Evolutionary conservation across 2,797 vertebrate genomes (phyloP), one percentile per base, ranked within the genome.

Genomic region (Molossus molossus): DNA sequence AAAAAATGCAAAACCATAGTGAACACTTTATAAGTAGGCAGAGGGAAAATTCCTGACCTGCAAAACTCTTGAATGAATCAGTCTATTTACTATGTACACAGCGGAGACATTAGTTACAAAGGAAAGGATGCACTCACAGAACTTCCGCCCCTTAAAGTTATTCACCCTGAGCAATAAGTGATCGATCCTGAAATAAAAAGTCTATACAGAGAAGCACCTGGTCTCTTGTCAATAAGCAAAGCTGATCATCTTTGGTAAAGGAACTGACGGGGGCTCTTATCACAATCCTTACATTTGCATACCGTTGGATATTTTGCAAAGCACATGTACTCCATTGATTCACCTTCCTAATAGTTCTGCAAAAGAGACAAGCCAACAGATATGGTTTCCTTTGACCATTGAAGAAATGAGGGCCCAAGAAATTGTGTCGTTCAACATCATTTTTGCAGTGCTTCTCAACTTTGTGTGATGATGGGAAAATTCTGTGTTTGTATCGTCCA

Each of bases 1-100:
- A 89, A 90, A 25, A 79, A 90, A n/a, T 48, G 29, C 67, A 95
- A 95, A 87, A 67, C 75, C 82, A 70, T 50, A 97, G 55, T 18
- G 58, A 90, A 65, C 77, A 62, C 58, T 82, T 96, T 18, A 14
- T 92, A 77, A 90, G 21, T 18, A 92, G 76, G 50, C 73, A 76
- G 92, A 90, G 29, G 69, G 62, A 88, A 94, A 72, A 69, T 48
- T 33, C 6, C 1, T 48, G 14, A 77, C 15, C 33, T 92, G 58
- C 8, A 73, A 89, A 88, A 83, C 3, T 79, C 90, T 87, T 65
- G 82, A 70, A 67, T 55, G 53, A 53, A 40, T 33, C 17, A 21
- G 11, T 53, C 25, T 48, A 58, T 96, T 96, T 89, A 57, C 23
- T 48, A 9, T 14, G n/a, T 53, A 29, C 45, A 70, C 8, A 65